Conservation (phyloP, 2,113 vertebrate genomes). For the Deroptyus accipitrinus region DNA sequence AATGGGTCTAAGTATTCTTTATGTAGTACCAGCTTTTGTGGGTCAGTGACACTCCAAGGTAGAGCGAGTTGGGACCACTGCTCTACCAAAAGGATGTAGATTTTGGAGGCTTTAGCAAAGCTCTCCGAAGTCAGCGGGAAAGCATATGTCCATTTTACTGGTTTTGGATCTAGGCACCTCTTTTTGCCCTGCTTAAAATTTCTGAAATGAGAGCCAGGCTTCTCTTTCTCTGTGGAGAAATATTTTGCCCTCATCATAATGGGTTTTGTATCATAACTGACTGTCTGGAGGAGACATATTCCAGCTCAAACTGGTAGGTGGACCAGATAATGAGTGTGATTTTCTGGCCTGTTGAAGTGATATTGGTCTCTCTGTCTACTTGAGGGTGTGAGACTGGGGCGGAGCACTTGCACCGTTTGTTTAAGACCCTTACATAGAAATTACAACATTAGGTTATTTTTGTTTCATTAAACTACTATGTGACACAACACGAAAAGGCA, state of each 20-base stretch:
- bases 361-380: background rate
- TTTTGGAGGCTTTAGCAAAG: background rate
- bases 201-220: background rate
- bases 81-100: background rate
- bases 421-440: background rate
- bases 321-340: background rate
- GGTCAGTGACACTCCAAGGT: background rate
- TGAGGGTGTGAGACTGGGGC: background rate
- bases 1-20: background rate
- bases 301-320: background rate
- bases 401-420: background rate
- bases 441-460: background rate
- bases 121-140: background rate
- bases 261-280: background rate
- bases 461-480: background rate
- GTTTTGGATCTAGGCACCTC: background rate
- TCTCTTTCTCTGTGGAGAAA: background rate
- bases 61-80: background rate
- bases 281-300: background rate
- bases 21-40: background rate
- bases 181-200: background rate
- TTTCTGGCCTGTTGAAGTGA: background rate
- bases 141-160: rapidly evolving
- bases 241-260: background rate
- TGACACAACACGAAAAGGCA: background rate